phyloP scores from a whole-genome alignment of 2,797 vertebrate species.

The Etheostoma perlongum region DNA sequence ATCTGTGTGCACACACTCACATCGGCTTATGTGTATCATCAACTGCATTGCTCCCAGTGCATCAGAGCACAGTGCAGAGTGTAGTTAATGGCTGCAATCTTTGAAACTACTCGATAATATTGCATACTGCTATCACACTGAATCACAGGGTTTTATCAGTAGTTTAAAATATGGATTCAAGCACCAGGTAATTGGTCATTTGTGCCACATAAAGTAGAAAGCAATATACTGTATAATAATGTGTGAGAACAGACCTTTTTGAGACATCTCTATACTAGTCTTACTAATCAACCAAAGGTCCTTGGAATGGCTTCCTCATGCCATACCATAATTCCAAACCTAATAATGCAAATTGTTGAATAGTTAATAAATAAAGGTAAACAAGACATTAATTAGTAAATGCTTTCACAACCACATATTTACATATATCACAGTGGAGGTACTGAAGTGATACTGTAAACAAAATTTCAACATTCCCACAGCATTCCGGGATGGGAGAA shows the following conservation, averaged over 20 bases:
- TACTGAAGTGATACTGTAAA: neutral
- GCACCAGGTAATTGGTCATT: constrained; percentile 11
- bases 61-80: constrained; percentile 6
- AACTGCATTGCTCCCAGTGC: constrained; percentile 9
- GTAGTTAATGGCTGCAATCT: constrained; percentile 8
- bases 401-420: constrained; percentile 11
- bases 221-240: constrained; percentile 11
- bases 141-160: neutral
- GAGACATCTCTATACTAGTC: constrained; percentile 15
- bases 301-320: constrained; percentile 35
- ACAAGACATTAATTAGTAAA: constrained; percentile 46
- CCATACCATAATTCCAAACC: constrained; percentile 48
- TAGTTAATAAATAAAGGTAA: constrained; percentile 50
- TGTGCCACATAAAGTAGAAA: constrained; percentile 28
- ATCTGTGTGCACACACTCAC: neutral
- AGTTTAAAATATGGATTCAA: constrained; percentile 12
- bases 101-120: constrained; percentile 10
- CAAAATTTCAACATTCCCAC: no score
- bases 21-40: constrained; percentile 10
- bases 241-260: constrained; percentile 17
- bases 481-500: no score
- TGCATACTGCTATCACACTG: neutral
- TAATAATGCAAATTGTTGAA: constrained; percentile 49
- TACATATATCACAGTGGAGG: constrained; percentile 4
- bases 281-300: constrained; percentile 47